Evolutionary conservation across 2,888 invertebrate species (phyloP), one percentile per base, ranked within the genome.

Genomic region (Lymantria dispar): DNA sequence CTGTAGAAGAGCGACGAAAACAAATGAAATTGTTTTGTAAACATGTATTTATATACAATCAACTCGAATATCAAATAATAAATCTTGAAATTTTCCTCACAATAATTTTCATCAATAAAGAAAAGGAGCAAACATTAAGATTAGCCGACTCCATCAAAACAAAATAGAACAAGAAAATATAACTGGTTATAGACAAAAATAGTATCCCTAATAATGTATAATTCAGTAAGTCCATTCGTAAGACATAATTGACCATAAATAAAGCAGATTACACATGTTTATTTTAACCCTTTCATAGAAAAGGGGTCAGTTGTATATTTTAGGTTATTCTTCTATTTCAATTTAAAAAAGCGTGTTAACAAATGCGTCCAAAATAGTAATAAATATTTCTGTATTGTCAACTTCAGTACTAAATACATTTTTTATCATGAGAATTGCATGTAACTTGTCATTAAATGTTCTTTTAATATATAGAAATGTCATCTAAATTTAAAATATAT

Each of bases 231-330:
- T 78, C 78, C 80, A 68, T 84, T 80, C 70, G 65, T 72, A 70
- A 74, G 80, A 84, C 84, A 85, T 90, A 90, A 90, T 89, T 90
- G 87, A 86, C 87, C 89, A 89, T 89, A 88, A 88, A 90, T 89
- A 88, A 87, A 72, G 73, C 41, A 76, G 73, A 85, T 83, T 81
- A 88, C 86, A 87, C 76, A 80, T 87, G 87, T 89, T 82, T 76
- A 76, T 79, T 78, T 74, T 71, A 74, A 65, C 74, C 77, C 80
- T 76, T 70, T 56, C 53, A 64, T 62, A 66, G 62, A 71, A 72
- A 72, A 62, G 67, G 77, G 79, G 70, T 67, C 65, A 64, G 56
- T 62, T 58, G 10, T 53, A 51, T 50, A 46, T 38, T 43, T 31
- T 43, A 30, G 45, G 51, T 54, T 54, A 54, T 59, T 43, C 8